These are phyloP conservation scores for Penaeus monodon DNA, from an alignment of 2,888 invertebrate species.

Conservation along the genomic window DNA sequence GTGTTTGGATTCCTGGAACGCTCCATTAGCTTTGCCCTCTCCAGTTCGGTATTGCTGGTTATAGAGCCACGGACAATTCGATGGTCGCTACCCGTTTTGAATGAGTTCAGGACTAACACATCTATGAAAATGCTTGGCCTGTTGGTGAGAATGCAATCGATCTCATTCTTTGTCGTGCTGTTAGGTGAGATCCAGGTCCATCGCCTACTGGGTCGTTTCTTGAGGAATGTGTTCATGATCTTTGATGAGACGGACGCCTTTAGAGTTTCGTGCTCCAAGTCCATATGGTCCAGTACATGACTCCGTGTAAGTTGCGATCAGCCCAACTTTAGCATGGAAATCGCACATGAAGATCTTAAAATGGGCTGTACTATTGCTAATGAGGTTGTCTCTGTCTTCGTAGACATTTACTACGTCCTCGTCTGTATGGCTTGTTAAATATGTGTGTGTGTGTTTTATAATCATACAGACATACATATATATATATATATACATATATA, in stretches of 20 bases:
- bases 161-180: background rate
- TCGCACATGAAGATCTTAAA: background rate
- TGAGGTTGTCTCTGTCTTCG: no score
- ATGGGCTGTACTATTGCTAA: no score
- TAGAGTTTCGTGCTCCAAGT: background rate
- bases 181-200: conserved; percentile 16
- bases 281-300: background rate
- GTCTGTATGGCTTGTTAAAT: no score
- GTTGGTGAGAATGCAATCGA: conserved; percentile 11
- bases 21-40: conserved; percentile 1
- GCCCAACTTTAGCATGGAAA: conserved; percentile 10
- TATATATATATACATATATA: no score
- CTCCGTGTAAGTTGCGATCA: background rate
- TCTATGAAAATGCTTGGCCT: conserved; percentile 7
- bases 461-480: no score
- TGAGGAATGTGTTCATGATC: conserved; percentile 26
- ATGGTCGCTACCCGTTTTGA: conserved; percentile 18
- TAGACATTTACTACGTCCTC: no score
- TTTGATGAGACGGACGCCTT: background rate
- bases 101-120: conserved; percentile 8
- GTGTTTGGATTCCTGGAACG: background rate
- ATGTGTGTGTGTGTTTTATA: no score
- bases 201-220: conserved; percentile 10
- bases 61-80: background rate
- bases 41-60: conserved; percentile 14